phyloP scores from a whole-genome alignment of 2,113 vertebrate species.

The Scophthalmus maximus region DNA sequence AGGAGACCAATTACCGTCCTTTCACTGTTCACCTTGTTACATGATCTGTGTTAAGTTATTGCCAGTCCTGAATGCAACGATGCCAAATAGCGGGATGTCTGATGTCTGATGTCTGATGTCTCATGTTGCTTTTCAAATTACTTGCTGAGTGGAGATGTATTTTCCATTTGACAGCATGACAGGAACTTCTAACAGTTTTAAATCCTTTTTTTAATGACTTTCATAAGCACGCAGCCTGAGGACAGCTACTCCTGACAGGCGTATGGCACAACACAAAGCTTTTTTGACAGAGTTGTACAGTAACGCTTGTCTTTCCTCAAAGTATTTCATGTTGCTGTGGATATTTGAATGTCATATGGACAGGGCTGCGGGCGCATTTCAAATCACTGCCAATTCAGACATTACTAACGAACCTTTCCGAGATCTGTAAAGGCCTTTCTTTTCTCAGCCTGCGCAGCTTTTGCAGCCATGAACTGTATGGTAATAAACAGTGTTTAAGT shows the following conservation, averaged over 20 bases:
- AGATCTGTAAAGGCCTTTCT: constrained; percentile 5
- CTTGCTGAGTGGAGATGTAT: background rate
- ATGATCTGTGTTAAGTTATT: background rate
- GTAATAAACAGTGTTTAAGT: no score
- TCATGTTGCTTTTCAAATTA: constrained; percentile 8
- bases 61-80: background rate
- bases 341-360: background rate
- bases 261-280: no score
- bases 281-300: no score
- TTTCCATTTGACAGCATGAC: constrained; percentile 11
- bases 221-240: background rate
- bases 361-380: background rate
- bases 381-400: constrained; percentile 20
- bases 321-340: background rate
- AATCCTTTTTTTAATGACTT: background rate
- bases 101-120: no score
- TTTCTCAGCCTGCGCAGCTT: constrained; percentile 8
- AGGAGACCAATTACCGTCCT: background rate
- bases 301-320: no score
- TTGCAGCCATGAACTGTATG: background rate
- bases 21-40: background rate
- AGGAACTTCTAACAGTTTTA: constrained; percentile 18
- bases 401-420: background rate
- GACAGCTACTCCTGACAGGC: background rate
- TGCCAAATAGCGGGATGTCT: constrained; percentile 2